Percentiles rank a stretch among this genome's conserved stretches.
Conservation (phyloP, 92 coral and sea anemone genomes). For the Anthopleura xanthogrammica region DNA sequence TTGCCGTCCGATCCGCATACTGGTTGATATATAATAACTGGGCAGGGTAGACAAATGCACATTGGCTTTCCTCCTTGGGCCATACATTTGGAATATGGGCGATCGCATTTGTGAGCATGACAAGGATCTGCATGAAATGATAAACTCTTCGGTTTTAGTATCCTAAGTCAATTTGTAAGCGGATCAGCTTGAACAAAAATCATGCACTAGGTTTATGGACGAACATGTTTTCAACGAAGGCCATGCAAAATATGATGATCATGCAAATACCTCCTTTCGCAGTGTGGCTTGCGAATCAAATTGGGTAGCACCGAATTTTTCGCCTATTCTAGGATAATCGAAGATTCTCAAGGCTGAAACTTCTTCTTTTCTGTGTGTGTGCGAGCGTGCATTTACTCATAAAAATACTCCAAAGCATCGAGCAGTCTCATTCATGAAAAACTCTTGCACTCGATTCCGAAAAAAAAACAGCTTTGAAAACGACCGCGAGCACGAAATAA, state of each 20-base stretch:
- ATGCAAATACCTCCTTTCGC: not conserved
- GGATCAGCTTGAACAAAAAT: not conserved
- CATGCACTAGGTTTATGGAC: not conserved
- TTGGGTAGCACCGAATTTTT: no score
- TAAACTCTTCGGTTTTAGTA: not conserved
- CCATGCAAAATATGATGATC: not conserved
- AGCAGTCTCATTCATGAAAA: no score
- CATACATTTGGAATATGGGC: slow-evolving; percentile 52
- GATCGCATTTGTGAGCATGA: slow-evolving; percentile 41
- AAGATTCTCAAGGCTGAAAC: no score
- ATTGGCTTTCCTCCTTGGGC: slow-evolving; percentile 25
- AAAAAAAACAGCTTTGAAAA: no score
- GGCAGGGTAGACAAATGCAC: slow-evolving; percentile 45
- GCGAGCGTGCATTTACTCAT: no score
- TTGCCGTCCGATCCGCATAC: slow-evolving; percentile 86
- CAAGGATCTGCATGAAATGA: slow-evolving; percentile 53
- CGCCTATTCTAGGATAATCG: no score
- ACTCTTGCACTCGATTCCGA: no score
- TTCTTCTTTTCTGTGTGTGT: no score
- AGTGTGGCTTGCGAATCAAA: not conserved
- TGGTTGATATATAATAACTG: slow-evolving; percentile 32
- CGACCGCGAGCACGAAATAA: no score
- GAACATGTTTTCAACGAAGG: not conserved
- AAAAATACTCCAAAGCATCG: no score
- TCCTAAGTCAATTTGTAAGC: not conserved